phyloP scores from a whole-genome alignment of 30 jellyfish, hydroid and myxozoan genomes.

The Rhopilema esculentum region DNA sequence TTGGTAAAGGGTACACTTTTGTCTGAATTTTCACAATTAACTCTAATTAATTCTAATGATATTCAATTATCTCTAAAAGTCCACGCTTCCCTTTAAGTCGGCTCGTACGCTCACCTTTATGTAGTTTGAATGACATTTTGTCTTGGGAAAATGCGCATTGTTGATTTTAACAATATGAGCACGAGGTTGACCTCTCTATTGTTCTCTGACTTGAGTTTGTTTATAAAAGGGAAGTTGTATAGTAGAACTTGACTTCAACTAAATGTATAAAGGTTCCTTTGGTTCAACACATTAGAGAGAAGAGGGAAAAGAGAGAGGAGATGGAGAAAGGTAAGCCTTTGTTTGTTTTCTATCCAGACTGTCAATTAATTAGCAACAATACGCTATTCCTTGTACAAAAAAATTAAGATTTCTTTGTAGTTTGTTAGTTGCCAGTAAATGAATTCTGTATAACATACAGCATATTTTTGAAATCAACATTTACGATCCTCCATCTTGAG shows the following conservation, averaged over 20 bases:
- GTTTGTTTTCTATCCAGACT: neutral
- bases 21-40: neutral
- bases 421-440: no score
- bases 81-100: conserved; percentile 44
- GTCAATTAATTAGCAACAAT: no score
- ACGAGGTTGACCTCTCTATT: conserved; percentile 70
- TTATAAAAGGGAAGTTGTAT: neutral
- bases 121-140: conserved; percentile 12
- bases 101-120: conserved; percentile 37
- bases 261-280: neutral
- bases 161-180: conserved; percentile 42
- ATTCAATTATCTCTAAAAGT: conserved; percentile 28
- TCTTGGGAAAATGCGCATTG: conserved; percentile 48
- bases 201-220: neutral
- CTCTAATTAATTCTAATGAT: conserved; percentile 27
- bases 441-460: no score
- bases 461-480: no score
- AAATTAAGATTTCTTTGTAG: no score
- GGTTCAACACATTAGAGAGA: neutral
- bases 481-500: no score
- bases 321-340: neutral
- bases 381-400: no score
- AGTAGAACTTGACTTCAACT: neutral
- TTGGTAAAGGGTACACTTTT: neutral
- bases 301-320: neutral